Evolutionary conservation across 2,888 invertebrate species (phyloP).

Genomic region (Acanthosepion lycidas): DNA sequence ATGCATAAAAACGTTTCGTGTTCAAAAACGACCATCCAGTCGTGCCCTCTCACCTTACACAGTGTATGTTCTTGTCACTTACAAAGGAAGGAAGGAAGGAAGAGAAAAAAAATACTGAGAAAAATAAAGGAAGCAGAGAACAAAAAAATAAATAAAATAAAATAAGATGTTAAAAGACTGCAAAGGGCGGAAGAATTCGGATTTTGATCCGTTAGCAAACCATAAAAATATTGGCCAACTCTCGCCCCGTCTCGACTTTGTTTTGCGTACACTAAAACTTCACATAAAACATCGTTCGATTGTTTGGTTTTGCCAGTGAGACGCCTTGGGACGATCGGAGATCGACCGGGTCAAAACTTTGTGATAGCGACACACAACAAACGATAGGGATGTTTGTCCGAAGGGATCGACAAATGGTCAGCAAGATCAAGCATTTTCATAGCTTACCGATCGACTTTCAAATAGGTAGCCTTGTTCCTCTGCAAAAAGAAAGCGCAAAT

Average conservation of each 20-base stretch:
- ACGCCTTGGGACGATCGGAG: not conserved
- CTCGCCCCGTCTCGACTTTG: not conserved
- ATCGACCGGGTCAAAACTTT: not conserved
- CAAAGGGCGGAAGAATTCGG: not conserved
- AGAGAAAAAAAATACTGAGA: not conserved
- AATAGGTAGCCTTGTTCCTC: not conserved
- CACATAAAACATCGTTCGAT: not conserved
- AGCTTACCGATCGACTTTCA: not conserved
- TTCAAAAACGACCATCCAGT: not conserved
- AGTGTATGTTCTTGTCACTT: not conserved
- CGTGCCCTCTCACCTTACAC: not conserved
- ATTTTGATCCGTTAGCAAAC: not conserved
- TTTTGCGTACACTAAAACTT: not conserved
- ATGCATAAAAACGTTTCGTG: constrained; percentile 12
- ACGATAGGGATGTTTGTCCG: not conserved
- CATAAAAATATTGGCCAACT: not conserved
- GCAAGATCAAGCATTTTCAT: not conserved
- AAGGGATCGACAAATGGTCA: not conserved
- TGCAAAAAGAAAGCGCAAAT: not conserved
- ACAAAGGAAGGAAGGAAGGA: not conserved
- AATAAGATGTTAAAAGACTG: not conserved
- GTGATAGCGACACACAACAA: not conserved
- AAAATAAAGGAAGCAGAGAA: not conserved
- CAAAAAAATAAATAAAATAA: not conserved
- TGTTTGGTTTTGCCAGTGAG: not conserved